Conservation (phyloP, 2,113 vertebrate species). For the Tor tambroides region DNA sequence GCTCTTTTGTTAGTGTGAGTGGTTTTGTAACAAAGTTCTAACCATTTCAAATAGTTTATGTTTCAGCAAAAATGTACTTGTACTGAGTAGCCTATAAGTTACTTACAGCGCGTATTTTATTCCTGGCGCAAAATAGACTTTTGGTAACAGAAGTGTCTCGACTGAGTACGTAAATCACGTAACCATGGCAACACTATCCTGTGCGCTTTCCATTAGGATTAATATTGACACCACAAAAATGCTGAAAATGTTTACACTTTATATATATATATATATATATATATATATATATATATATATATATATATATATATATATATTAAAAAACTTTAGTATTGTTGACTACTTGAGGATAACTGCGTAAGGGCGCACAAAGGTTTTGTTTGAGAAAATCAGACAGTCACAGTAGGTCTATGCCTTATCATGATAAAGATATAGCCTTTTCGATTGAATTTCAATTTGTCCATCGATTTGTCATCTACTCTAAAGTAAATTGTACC, state of each 20-base stretch:
- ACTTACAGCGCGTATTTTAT: neutral
- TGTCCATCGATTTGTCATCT: neutral
- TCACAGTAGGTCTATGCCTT: neutral
- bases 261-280: too few relatives aligned
- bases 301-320: neutral
- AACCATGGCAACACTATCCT: neutral
- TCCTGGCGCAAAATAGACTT: neutral
- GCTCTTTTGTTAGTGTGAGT: neutral
- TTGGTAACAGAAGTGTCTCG: too few relatives aligned
- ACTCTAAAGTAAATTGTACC: neutral
- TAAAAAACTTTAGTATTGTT: neutral
- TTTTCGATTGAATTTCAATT: neutral
- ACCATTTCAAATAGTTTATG: neutral
- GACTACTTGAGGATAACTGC: neutral
- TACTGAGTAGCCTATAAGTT: neutral
- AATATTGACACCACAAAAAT: neutral
- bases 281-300: too few relatives aligned
- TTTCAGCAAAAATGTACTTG: neutral
- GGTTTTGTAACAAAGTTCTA: neutral
- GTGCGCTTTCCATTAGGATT: neutral
- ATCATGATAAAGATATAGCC: neutral
- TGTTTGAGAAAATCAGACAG: neutral
- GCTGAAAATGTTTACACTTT: neutral
- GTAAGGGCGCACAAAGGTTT: neutral
- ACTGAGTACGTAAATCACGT: neutral